Conservation (phyloP, 1,140 invertebrate species). For the Philaenus spumarius region DNA sequence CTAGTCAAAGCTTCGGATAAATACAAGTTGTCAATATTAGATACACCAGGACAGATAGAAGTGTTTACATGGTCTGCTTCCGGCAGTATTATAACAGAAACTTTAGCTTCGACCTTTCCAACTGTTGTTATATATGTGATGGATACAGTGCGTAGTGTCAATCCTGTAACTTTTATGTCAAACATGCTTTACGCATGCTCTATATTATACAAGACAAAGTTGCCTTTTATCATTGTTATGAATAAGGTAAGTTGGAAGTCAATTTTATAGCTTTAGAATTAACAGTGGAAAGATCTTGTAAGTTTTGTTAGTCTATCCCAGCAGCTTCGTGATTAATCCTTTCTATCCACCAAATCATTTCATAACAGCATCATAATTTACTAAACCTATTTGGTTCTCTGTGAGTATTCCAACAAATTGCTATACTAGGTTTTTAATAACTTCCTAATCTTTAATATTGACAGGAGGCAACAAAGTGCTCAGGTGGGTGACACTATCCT, state of each 20-base stretch:
- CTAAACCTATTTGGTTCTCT: no score
- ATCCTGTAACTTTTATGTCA: constrained; percentile 98
- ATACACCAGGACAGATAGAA: constrained; percentile 99
- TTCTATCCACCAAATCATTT: no score
- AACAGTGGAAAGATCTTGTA: no score
- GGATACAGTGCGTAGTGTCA: constrained; percentile 85
- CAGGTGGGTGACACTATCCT: no score
- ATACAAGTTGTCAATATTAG: constrained; percentile 82
- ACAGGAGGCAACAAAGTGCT: no score
- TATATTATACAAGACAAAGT: constrained; percentile 96
- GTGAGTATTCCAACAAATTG: no score
- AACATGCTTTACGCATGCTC: constrained; percentile 99
- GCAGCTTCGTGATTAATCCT: no score
- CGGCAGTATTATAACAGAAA: constrained; percentile 93
- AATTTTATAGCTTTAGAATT: no score
- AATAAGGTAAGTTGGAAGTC: constrained; percentile 96
- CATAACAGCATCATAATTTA: no score
- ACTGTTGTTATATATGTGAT: constrained; percentile 94
- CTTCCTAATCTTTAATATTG: no score
- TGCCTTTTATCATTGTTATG: constrained; percentile 94
- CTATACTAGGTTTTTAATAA: no score
- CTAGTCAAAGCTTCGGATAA: constrained; percentile 70
- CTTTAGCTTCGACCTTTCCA: constrained; percentile 86
- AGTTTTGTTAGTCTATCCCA: no score
- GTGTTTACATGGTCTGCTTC: constrained; percentile 99